These are phyloP conservation scores for Hydrolagus colliei DNA, from an alignment of 2,797 vertebrate genomes.

Conservation along the genomic window DNA sequence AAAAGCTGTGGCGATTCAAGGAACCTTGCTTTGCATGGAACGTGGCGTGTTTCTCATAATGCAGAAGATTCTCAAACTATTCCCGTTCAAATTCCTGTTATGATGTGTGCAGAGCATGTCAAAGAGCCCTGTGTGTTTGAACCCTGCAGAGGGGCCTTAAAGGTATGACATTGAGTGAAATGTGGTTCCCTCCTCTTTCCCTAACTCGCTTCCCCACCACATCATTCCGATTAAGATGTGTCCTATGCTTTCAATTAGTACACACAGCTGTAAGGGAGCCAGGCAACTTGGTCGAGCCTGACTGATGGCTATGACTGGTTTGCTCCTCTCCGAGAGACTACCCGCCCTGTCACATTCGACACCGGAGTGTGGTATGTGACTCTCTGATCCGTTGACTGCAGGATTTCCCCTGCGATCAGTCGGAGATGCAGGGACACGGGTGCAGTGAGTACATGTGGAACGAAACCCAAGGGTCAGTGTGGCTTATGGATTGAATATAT, in stretches of 20 bases:
- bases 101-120: too few species aligned
- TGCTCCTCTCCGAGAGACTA: background rate
- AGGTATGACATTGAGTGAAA: too few species aligned
- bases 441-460: constrained; percentile 59
- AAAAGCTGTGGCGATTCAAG: too few species aligned
- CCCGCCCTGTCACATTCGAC: background rate
- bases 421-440: constrained; percentile 45
- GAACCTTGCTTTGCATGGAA: too few species aligned
- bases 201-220: too few species aligned
- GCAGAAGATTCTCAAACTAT: too few species aligned
- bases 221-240: background rate
- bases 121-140: too few species aligned
- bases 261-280: background rate
- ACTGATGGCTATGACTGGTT: background rate
- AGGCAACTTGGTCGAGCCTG: background rate
- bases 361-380: background rate
- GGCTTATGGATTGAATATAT: background rate
- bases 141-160: too few species aligned
- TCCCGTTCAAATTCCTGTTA: too few species aligned
- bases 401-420: background rate
- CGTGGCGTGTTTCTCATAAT: too few species aligned
- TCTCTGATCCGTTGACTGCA: background rate
- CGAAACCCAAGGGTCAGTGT: constrained; percentile 63
- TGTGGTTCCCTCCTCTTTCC: too few species aligned
- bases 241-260: constrained; percentile 25